These are phyloP conservation scores for Camponotus vicinus DNA, from an alignment of 1,140 invertebrate genomes.

Conservation along the genomic window DNA sequence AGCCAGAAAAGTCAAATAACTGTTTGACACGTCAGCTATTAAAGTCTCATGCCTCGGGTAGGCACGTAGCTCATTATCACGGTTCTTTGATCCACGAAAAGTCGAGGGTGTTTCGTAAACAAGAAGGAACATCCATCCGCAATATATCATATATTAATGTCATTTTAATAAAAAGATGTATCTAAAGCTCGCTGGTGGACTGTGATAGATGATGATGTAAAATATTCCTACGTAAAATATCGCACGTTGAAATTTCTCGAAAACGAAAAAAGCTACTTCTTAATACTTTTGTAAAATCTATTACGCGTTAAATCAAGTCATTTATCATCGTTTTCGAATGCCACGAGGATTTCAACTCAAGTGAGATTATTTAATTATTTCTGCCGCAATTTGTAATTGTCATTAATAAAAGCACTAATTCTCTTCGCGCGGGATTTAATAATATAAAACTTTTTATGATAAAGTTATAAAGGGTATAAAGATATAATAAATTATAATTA, in stretches of 20 bases:
- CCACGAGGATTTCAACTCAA: not conserved
- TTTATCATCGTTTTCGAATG: constrained; percentile 24
- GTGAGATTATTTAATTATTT: constrained; percentile 18
- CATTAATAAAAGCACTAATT: constrained; percentile 11
- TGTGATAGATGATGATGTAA: constrained; percentile 48
- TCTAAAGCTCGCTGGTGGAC: not conserved
- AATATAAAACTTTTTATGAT: not conserved
- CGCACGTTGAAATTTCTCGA: not conserved
- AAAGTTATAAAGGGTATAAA: not conserved
- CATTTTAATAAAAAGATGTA: constrained; percentile 35
- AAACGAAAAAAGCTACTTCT: not conserved
- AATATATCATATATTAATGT: constrained; percentile 24
- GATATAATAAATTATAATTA: not conserved
- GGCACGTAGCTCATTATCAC: constrained; percentile 1
- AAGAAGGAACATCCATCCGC: not conserved
- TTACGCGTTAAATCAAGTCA: not conserved
- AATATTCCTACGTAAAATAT: not conserved
- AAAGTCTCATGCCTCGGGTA: constrained; percentile 20
- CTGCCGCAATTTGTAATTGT: not conserved
- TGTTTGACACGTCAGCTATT: constrained; percentile 46
- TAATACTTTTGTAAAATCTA: constrained; percentile 9
- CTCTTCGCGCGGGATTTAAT: not conserved
- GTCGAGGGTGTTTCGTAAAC: not conserved
- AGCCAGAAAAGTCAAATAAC: constrained; percentile 49
- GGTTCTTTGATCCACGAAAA: constrained; percentile 21